Conservation (phyloP, 2,888 invertebrate species). For the Tetragnatha montana region DNA sequence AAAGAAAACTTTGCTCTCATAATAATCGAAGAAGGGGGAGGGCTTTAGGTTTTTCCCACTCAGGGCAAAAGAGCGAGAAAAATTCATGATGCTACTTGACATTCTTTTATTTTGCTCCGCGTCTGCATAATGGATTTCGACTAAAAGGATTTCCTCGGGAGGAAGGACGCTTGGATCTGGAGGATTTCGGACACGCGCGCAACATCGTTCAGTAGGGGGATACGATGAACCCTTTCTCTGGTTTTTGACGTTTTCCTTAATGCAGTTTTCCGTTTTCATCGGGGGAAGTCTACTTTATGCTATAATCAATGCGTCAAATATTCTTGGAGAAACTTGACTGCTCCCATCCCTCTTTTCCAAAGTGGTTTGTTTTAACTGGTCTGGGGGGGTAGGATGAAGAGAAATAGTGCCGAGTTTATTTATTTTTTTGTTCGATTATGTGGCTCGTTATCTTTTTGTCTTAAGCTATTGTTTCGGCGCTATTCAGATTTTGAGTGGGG, state of each 20-base stretch:
- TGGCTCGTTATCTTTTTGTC: no score
- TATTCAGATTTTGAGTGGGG: no score
- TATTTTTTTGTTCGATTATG: no score
- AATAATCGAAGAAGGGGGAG: no score
- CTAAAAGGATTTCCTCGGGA: conserved; percentile 43
- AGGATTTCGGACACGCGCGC: conserved; percentile 15
- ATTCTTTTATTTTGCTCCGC: conserved; percentile 23
- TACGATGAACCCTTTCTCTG: conserved; percentile 10
- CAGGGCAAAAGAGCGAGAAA: background rate
- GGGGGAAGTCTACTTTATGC: conserved; percentile 39
- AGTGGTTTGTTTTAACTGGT: no score
- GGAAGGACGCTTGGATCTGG: conserved; percentile 8
- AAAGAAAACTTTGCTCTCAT: no score
- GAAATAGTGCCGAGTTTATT: no score
- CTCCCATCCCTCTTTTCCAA: background rate
- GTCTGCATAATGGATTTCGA: conserved; percentile 56
- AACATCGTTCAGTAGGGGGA: background rate
- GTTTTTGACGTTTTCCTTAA: conserved; percentile 52
- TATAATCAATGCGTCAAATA: conserved; percentile 53
- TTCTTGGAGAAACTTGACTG: conserved; percentile 1
- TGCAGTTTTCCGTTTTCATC: conserved; percentile 44
- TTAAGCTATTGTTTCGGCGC: no score
- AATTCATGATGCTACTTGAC: conserved; percentile 34
- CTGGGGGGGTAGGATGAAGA: no score
- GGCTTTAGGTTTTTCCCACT: no score